Conservation (phyloP, 35 echinoderm and acorn worm genomes). For the Ptychodera flava region DNA sequence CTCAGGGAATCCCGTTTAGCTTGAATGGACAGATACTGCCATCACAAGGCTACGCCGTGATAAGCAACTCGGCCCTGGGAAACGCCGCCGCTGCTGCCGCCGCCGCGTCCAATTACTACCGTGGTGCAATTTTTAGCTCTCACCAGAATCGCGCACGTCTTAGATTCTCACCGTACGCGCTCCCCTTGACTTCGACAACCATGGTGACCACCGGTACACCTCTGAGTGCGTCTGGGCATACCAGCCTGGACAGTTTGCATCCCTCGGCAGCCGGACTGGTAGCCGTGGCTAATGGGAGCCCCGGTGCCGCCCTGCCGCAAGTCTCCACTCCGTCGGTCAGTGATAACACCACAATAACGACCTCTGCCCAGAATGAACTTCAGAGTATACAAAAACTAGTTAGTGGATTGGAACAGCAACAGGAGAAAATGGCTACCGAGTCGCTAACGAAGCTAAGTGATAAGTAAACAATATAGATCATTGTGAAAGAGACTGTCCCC, state of each 20-base stretch:
- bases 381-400: slow-evolving; percentile 98
- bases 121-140: slow-evolving; percentile 98
- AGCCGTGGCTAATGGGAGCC: slow-evolving; percentile 1
- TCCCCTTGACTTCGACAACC: slow-evolving; percentile 56
- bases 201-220: slow-evolving; percentile 71
- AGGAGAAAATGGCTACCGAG: not conserved
- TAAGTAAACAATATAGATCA: slow-evolving; percentile 11
- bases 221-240: slow-evolving; percentile 65
- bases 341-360: slow-evolving; percentile 30
- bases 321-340: slow-evolving; percentile 34
- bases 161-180: slow-evolving; percentile 84
- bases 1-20: slow-evolving; percentile 33
- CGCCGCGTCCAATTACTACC: slow-evolving; percentile 72
- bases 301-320: slow-evolving; percentile 49
- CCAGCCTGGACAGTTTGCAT: slow-evolving; percentile 39
- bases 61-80: not conserved
- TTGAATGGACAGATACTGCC: slow-evolving; percentile 8
- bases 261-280: slow-evolving; percentile 23
- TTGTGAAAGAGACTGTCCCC: not conserved
- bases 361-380: slow-evolving; percentile 82
- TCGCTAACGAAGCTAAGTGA: not conserved
- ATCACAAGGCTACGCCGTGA: slow-evolving; percentile 44
- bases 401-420: slow-evolving; percentile 70
- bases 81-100: slow-evolving; percentile 42
- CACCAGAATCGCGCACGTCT: slow-evolving; percentile 58